Evolutionary conservation across 2,113 vertebrate genomes (phyloP).

Genomic region (Xiphorhynchus elegans): DNA sequence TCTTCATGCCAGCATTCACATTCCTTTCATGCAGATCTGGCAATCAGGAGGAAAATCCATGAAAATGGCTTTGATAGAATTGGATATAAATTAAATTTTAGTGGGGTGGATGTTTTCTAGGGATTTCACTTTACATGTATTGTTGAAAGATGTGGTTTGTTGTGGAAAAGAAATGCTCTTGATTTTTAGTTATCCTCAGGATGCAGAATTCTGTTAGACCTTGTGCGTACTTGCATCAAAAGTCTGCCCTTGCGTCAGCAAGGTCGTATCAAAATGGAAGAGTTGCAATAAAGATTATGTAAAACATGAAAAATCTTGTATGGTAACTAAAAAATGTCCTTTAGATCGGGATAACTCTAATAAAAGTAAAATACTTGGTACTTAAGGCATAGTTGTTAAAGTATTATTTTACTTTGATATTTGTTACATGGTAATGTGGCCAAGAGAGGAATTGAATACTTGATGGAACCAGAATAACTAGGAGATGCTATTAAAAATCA

Average conservation of each 20-base stretch:
- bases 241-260: background rate
- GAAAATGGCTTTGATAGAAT: background rate
- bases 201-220: background rate
- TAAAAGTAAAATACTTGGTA: background rate
- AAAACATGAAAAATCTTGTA: rapidly evolving
- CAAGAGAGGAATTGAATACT: background rate
- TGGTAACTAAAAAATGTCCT: background rate
- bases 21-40: background rate
- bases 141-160: background rate
- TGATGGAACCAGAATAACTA: background rate
- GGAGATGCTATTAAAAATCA: background rate
- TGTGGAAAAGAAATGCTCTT: background rate
- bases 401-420: background rate
- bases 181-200: background rate
- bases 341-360: background rate
- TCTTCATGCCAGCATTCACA: background rate
- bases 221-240: background rate
- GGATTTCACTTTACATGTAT: background rate
- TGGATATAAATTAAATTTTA: background rate
- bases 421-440: background rate
- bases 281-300: background rate
- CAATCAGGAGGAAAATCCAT: background rate
- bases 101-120: background rate
- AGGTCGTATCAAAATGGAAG: background rate
- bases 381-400: background rate